Conservation (phyloP, 2,888 invertebrate species). For the Emmelina monodactyla region DNA sequence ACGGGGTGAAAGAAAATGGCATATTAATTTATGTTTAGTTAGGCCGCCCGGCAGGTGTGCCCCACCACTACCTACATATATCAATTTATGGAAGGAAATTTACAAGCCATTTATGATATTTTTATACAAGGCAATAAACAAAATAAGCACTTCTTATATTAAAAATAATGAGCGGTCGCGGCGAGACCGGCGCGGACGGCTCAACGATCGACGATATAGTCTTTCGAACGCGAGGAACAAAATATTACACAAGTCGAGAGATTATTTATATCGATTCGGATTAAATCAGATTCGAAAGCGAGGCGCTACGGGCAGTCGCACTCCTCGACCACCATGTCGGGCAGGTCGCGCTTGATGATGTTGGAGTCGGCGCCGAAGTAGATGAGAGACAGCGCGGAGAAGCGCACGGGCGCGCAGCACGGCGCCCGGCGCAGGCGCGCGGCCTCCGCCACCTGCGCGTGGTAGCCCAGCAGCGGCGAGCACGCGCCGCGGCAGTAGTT, state of each 20-base stretch:
- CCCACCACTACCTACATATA: background rate
- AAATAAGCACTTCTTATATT: constrained; percentile 1
- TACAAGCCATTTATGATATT: constrained; percentile 2
- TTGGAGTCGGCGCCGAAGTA: constrained; percentile 90
- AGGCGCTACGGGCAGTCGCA: constrained; percentile 86
- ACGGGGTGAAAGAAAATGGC: constrained; percentile 66
- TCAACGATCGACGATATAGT: constrained; percentile 58
- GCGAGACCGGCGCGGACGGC: constrained; percentile 23
- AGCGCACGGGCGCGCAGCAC: constrained; percentile 91
- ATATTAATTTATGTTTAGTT: constrained; percentile 45
- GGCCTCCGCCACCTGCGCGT: constrained; percentile 91
- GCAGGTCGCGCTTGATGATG: constrained; percentile 92
- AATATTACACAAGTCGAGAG: constrained; percentile 65
- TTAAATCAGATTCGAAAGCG: constrained; percentile 55
- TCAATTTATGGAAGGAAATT: constrained; percentile 1
- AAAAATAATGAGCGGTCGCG: constrained; percentile 1
- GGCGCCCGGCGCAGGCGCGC: constrained; percentile 88
- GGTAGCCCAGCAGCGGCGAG: constrained; percentile 84
- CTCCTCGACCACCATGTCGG: constrained; percentile 96
- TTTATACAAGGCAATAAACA: constrained; percentile 5
- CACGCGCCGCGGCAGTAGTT: constrained; percentile 94
- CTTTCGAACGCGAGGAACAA: constrained; percentile 66
- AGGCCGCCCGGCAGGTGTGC: constrained; percentile 1
- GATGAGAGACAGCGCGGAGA: constrained; percentile 91
- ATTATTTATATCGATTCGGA: constrained; percentile 63